Conservation (phyloP, 2,797 vertebrate genomes). For the Anguilla obscura region DNA sequence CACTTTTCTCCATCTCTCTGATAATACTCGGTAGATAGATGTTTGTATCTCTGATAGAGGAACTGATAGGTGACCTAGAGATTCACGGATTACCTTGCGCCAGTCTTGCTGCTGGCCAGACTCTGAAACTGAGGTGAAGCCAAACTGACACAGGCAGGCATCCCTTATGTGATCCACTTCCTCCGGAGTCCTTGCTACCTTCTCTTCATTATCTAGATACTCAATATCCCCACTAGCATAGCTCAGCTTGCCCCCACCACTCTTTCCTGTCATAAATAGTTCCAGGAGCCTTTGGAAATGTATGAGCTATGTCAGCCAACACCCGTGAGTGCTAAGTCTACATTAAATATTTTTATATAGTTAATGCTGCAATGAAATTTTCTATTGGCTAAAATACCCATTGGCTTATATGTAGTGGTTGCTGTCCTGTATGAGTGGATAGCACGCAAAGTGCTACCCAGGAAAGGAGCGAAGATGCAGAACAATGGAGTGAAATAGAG, state of each 20-base stretch:
- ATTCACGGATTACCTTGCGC: neutral
- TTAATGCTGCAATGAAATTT: neutral
- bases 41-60: neutral
- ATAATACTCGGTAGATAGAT: neutral
- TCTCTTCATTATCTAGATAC: neutral
- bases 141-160: neutral
- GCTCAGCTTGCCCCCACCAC: neutral
- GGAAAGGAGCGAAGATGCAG: neutral
- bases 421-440: neutral
- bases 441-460: neutral
- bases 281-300: neutral
- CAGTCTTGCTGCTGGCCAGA: neutral
- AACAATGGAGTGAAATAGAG: neutral
- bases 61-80: neutral
- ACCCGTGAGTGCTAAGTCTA: neutral
- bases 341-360: too few species aligned
- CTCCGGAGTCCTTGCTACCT: neutral
- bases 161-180: neutral
- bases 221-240: slow-evolving; percentile 4
- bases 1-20: neutral
- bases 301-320: neutral
- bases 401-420: neutral
- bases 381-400: neutral
- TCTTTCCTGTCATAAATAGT: neutral
- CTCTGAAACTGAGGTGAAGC: neutral